A percentile compares a stretch with the other conserved stretches of the same genome.
phyloP scores from a whole-genome alignment of 2,888 invertebrate species.

The Embidobia sp. region DNA sequence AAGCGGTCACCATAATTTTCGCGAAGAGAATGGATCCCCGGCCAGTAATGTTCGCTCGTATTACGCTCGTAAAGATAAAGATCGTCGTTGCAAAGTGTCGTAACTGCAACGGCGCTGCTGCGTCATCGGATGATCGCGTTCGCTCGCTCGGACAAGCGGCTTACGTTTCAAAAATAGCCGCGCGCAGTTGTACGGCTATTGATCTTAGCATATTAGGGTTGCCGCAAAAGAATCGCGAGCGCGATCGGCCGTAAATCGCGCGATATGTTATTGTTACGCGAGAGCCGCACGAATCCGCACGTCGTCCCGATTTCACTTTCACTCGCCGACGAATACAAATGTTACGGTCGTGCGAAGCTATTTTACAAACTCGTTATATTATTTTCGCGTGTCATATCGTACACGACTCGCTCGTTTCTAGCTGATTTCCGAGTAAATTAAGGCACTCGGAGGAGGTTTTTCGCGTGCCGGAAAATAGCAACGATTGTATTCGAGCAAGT shows the following conservation, averaged over 20 bases:
- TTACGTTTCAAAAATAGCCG: conserved; percentile 41
- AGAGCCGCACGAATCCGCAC: conserved; percentile 38
- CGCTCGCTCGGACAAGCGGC: conserved; percentile 40
- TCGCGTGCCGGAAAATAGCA: too few species aligned
- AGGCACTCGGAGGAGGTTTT: too few species aligned
- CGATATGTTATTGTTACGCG: conserved; percentile 58
- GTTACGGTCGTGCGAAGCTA: conserved; percentile 40
- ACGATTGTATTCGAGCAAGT: too few species aligned
- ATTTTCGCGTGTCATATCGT: conserved; percentile 42
- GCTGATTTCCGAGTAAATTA: too few species aligned
- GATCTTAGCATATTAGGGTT: conserved; percentile 55
- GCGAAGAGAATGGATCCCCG: conserved; percentile 33
- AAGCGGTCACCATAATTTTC: conserved; percentile 48
- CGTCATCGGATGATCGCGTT: conserved; percentile 50
- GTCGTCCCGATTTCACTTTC: conserved; percentile 55
- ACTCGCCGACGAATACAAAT: conserved; percentile 47
- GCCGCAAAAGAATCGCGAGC: conserved; percentile 42
- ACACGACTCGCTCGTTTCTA: too few species aligned
- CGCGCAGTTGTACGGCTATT: conserved; percentile 33
- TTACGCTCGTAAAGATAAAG: conserved; percentile 55
- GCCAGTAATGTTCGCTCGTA: conserved; percentile 41
- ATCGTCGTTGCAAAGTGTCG: conserved; percentile 56
- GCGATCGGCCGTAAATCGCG: conserved; percentile 47
- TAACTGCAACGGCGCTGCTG: conserved; percentile 46
- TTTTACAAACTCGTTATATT: conserved; percentile 43